Evolutionary conservation across 2,113 vertebrate species (phyloP), one percentile per base, ranked within the genome.

Genomic region (Grammomys dolichurus): DNA sequence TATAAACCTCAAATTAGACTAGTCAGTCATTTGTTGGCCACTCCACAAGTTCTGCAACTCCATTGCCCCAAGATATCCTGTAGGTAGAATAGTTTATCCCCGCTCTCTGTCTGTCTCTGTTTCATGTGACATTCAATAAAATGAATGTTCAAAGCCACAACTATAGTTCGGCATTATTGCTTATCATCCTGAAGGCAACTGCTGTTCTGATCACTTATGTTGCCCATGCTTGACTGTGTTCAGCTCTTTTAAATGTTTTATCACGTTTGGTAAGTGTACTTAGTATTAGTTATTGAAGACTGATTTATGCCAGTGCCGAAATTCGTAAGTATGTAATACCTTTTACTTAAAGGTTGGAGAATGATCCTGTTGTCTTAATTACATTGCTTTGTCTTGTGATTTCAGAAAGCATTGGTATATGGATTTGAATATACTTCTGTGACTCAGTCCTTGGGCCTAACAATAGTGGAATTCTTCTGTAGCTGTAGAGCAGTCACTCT

Each of bases 91-190:
- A 31, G 72, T 24, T 43, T 43, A 24, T 75, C 26, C 10, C 10
- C 2, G 3, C 26, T 11, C 10, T 11, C 51, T 51, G 9, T 51
- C 51, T 51, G 10, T 51, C 1, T 11, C 51, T 51, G 6, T 93
- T 87, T 24, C 84, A 92, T 31, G 67, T 92, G 87, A 97, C 72
- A 89, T 97, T 86, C 60, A 26, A 63, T 89, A 70, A 96, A 51
- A 51, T 60, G 14, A 14, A 22, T 91, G 26, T 63, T 81, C 89
- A 97, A 95, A 96, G 17, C 13, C 31, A 28, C 88, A 96, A 91
- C 26, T 69, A 4, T 56, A 85, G 54, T 11, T 7, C 77, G 81
- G 11, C 22, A 7, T 26, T 85, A 54, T 60, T 73, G 7, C 3
- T 65, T 51, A 77, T 24, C 51, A 80, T 54, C 56, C 9, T 69